Conservation (phyloP, 2,113 vertebrate species). For the Forbesichthys agassizii region DNA sequence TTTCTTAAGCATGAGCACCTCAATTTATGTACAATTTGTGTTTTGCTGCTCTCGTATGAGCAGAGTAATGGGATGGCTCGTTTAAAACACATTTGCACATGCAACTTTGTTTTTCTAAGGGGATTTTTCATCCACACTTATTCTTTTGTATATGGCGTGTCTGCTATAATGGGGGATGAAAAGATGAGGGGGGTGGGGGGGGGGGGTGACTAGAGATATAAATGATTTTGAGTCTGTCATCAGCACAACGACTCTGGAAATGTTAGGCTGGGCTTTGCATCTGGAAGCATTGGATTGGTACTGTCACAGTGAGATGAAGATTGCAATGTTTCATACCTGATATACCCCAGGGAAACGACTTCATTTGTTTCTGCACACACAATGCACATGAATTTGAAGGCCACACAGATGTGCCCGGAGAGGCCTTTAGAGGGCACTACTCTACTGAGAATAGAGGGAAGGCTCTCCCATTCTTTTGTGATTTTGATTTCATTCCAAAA, state of each 20-base stretch:
- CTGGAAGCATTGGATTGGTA: slow-evolving; percentile 46
- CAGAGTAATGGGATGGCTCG: slow-evolving; percentile 72
- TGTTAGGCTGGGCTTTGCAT: slow-evolving; percentile 62
- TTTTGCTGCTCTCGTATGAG: slow-evolving; percentile 68
- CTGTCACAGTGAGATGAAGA: slow-evolving; percentile 54
- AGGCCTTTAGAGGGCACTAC: slow-evolving; percentile 71
- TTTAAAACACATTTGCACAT: slow-evolving; percentile 78
- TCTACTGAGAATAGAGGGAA: slow-evolving; percentile 62
- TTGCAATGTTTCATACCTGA: slow-evolving; percentile 57
- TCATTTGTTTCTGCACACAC: background rate
- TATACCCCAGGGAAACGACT: slow-evolving; percentile 1
- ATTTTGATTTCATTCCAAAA: slow-evolving; percentile 26
- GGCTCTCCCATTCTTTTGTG: slow-evolving; percentile 24
- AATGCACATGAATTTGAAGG: background rate
- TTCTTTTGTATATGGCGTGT: slow-evolving; percentile 45
- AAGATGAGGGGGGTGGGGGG: slow-evolving; percentile 26
- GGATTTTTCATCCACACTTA: slow-evolving; percentile 63
- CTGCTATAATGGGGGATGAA: slow-evolving; percentile 4
- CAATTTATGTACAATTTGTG: slow-evolving; percentile 76
- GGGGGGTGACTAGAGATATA: slow-evolving; percentile 3
- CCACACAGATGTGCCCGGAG: slow-evolving; percentile 13
- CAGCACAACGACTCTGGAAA: slow-evolving; percentile 61
- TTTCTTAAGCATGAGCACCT: slow-evolving; percentile 63
- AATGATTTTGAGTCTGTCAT: slow-evolving; percentile 51
- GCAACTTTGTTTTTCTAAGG: slow-evolving; percentile 68